Conservation (phyloP, 2,888 invertebrate species). For the Philaethria dido region DNA sequence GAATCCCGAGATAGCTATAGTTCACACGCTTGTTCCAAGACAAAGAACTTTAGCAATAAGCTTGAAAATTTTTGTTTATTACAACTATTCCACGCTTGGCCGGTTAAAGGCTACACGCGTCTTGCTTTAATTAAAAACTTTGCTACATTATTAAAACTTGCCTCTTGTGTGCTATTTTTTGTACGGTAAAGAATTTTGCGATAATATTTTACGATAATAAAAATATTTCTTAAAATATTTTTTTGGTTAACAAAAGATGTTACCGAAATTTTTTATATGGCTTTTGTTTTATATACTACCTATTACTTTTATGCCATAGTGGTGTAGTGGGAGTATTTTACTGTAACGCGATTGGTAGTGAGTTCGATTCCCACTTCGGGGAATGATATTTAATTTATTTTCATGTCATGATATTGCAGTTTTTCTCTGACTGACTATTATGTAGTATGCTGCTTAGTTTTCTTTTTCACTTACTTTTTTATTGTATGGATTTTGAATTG, state of each 20-base stretch:
- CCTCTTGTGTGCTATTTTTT: slow-evolving; percentile 20
- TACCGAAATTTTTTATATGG: too few relatives aligned
- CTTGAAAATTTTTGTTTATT: slow-evolving; percentile 20
- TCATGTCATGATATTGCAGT: too few relatives aligned
- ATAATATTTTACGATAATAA: slow-evolving; percentile 5
- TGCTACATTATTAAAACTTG: slow-evolving; percentile 35
- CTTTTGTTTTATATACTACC: too few relatives aligned
- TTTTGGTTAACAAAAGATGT: background rate
- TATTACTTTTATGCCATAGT: too few relatives aligned
- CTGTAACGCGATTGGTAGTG: too few relatives aligned
- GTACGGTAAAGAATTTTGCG: background rate
- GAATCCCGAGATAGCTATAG: background rate
- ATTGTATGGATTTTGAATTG: too few relatives aligned
- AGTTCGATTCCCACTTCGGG: too few relatives aligned
- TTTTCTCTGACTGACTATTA: too few relatives aligned
- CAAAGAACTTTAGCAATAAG: slow-evolving; percentile 17
- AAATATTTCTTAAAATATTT: background rate
- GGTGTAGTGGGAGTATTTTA: too few relatives aligned
- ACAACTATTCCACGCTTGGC: slow-evolving; percentile 19
- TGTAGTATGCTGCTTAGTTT: too few relatives aligned
- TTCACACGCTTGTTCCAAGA: background rate
- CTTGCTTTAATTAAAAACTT: slow-evolving; percentile 38
- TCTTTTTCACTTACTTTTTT: too few relatives aligned
- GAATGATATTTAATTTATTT: too few relatives aligned
- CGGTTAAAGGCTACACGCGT: slow-evolving; percentile 22